Conservation (phyloP, 2,113 vertebrate genomes). For the Anhinga anhinga region DNA sequence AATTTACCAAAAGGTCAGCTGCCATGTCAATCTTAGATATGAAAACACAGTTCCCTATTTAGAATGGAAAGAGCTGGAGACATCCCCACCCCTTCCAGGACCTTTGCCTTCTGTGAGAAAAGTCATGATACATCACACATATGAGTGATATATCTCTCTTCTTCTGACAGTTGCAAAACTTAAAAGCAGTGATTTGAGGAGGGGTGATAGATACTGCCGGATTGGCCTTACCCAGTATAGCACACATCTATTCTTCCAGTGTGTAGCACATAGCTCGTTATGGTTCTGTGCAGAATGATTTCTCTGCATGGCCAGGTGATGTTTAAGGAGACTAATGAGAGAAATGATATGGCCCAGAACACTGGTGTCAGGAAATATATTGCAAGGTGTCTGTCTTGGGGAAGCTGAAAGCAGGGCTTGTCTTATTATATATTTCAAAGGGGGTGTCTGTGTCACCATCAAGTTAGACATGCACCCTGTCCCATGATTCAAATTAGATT, state of each 20-base stretch:
- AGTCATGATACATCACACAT: not conserved
- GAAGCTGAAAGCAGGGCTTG: not conserved
- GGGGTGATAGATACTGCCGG: not conserved
- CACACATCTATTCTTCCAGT: not conserved
- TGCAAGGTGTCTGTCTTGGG: conserved; percentile 48
- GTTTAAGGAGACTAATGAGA: conserved; percentile 59
- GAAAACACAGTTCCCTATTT: not conserved
- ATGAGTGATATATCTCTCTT: not conserved
- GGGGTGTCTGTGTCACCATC: conserved; percentile 17
- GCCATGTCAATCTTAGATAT: not conserved
- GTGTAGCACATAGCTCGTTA: not conserved
- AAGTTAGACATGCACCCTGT: not conserved
- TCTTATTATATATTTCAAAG: conserved; percentile 50
- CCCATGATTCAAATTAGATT: not conserved
- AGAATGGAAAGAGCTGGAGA: not conserved
- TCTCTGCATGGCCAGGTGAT: conserved; percentile 39
- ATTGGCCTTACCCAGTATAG: not conserved
- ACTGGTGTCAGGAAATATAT: conserved; percentile 42
- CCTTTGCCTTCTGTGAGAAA: not conserved
- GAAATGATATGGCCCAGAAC: conserved; percentile 49
- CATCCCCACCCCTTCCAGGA: not conserved
- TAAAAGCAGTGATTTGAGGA: not conserved
- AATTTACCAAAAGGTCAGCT: not conserved
- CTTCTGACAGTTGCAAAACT: not conserved
- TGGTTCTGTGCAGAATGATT: not conserved